Evolutionary conservation across 2,888 invertebrate species (phyloP), one percentile per base, ranked within the genome.

Genomic region (Drosophila meridiana): DNA sequence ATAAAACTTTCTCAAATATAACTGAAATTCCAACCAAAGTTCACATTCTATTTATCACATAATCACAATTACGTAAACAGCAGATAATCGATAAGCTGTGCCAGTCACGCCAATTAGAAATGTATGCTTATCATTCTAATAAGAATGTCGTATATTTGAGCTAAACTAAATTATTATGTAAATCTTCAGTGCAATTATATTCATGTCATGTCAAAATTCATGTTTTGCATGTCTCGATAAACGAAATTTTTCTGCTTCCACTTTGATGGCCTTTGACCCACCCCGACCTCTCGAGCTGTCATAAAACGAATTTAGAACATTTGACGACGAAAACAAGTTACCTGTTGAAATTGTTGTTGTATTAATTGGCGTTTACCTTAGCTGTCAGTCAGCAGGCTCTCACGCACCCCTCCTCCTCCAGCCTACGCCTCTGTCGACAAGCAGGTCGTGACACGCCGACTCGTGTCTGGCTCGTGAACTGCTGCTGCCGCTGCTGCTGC

Each of bases 261-360:
- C 48, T 50, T 36, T 30, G 7, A 48, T 64, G 42, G 43, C 48
- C 45, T 62, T 73, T 73, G 53, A 57, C 53, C 5, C 8, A 1
- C 26, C 13, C 2, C 13, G 5, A 2, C 2, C 20, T 2, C 38
- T 53, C 7, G 55, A 62, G 67, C 63, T 66, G 73, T 63, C 59
- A 60, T 69, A 55, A 64, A 78, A 53, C 57, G 76, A 69, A 83
- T 83, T 83, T 82, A 20, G 85, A 76, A 68, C 87, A 86, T 45
- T 52, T 26, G 69, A 58, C 11, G 32, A 34, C 32, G 50, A 48
- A 14, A 50, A 8, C 68, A 48, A 78, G 69, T 86, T 90, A 88
- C 87, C 87, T 87, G 87, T 87, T 87, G 90, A 85, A 86, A 81
- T 73, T 73, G 62, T 74, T 82, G 78, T 76, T 79, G 66, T 89